phyloP scores from a whole-genome alignment of 2,113 vertebrate genomes.

The Raja brachyura region DNA sequence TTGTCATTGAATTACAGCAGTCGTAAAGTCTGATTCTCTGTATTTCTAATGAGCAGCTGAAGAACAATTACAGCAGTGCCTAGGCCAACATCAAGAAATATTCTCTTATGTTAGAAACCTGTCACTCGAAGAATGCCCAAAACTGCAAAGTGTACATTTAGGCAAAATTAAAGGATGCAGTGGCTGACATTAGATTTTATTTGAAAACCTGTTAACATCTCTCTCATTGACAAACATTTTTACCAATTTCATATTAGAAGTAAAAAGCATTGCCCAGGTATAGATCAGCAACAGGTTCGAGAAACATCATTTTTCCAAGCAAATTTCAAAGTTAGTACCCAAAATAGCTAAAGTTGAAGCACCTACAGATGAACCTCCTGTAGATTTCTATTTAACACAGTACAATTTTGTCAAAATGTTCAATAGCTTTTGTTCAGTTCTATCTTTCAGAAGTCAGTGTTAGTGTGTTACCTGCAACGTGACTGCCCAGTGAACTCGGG shows the following conservation, averaged over 20 bases:
- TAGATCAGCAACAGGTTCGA: background rate
- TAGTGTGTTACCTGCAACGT: background rate
- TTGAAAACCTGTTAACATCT: conserved; percentile 31
- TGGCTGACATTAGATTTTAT: conserved; percentile 33
- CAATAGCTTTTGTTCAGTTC: background rate
- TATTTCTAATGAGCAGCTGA: background rate
- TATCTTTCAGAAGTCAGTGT: background rate
- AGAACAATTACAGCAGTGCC: background rate
- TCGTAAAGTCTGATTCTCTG: background rate
- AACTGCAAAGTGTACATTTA: conserved; percentile 10
- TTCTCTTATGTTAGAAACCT: background rate
- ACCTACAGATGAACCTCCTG: background rate
- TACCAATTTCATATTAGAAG: conserved; percentile 24
- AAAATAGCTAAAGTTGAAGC: conserved; percentile 8
- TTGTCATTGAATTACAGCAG: background rate
- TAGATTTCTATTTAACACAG: background rate
- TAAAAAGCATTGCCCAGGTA: conserved; percentile 7
- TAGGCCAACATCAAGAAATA: background rate
- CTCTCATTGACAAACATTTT: conserved; percentile 20
- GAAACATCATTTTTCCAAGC: background rate
- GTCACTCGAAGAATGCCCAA: background rate
- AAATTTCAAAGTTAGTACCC: conserved; percentile 5
- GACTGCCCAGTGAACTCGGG: background rate
- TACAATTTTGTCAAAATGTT: background rate
- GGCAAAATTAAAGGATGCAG: conserved; percentile 7